Percentiles rank a stretch among this genome's conserved stretches.
These are phyloP conservation scores for Tribolium castaneum DNA, from an alignment of 1,140 invertebrate species.

Conservation along the genomic window DNA sequence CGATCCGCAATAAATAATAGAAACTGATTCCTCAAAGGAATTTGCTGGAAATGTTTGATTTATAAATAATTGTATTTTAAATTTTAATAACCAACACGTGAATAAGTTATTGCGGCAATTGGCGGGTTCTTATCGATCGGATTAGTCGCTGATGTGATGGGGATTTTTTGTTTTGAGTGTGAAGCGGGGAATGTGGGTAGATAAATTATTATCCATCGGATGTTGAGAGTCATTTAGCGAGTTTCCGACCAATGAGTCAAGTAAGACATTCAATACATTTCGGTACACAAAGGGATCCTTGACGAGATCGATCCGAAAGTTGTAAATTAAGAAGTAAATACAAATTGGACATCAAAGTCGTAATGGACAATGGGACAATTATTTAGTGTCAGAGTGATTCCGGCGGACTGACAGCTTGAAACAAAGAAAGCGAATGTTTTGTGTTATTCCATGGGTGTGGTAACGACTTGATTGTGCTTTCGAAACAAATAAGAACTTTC, in stretches of 20 bases:
- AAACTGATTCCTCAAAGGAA: background rate
- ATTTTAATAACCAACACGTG: background rate
- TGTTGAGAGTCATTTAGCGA: slow-evolving; percentile 11
- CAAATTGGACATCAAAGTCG: slow-evolving; percentile 25
- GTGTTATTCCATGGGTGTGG: slow-evolving; percentile 7
- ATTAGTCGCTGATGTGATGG: background rate
- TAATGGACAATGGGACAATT: slow-evolving; percentile 16
- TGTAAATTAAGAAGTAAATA: slow-evolving; percentile 30
- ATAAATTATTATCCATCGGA: slow-evolving; percentile 21
- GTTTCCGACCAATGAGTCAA: slow-evolving; percentile 9
- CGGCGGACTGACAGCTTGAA: slow-evolving; percentile 8
- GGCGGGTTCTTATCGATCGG: background rate
- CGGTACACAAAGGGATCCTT: slow-evolving; percentile 3
- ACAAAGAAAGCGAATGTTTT: background rate
- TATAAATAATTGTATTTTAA: background rate
- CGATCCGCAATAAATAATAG: background rate
- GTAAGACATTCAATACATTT: slow-evolving; percentile 19
- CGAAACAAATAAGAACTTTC: slow-evolving; percentile 29
- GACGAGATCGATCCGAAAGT: slow-evolving; percentile 10
- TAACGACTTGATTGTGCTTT: slow-evolving; percentile 21
- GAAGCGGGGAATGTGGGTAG: slow-evolving; percentile 14
- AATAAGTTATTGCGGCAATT: background rate
- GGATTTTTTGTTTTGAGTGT: background rate
- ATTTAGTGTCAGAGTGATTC: slow-evolving; percentile 22
- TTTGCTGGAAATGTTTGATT: background rate